Conservation (phyloP, 1,140 invertebrate species). For the Penaeus vannamei region DNA sequence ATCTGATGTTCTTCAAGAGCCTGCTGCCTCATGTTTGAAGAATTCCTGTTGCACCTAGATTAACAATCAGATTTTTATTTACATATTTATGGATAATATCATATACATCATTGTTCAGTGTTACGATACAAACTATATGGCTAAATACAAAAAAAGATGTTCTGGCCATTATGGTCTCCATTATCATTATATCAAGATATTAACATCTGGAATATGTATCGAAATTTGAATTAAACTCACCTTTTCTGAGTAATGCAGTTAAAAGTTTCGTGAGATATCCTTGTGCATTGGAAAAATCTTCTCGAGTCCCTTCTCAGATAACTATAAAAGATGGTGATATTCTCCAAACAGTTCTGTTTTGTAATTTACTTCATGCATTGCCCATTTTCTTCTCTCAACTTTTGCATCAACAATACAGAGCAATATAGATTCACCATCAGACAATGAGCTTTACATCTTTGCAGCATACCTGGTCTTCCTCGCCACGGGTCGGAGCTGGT, state of each 20-base stretch:
- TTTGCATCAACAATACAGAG: conserved; percentile 4
- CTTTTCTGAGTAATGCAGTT: conserved; percentile 38
- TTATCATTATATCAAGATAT: background rate
- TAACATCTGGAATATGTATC: background rate
- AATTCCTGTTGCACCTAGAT: conserved; percentile 41
- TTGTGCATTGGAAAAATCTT: background rate
- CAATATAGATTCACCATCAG: conserved; percentile 23
- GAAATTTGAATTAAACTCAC: conserved; percentile 30
- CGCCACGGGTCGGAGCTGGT: no score
- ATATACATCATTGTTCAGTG: conserved; percentile 11
- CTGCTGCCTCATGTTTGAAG: conserved; percentile 53
- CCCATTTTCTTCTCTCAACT: conserved; percentile 1
- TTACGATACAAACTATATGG: conserved; percentile 2
- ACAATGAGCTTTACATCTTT: background rate
- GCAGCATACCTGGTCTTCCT: no score
- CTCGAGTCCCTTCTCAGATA: no score
- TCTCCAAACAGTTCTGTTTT: conserved; percentile 9
- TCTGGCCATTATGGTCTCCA: background rate
- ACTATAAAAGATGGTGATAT: conserved; percentile 19
- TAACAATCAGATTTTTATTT: conserved; percentile 47
- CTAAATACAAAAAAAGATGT: conserved; percentile 13
- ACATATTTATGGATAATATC: background rate
- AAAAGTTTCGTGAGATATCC: background rate
- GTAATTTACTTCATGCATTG: conserved; percentile 22
- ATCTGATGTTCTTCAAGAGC: conserved; percentile 60